phyloP scores from a whole-genome alignment of 2,797 vertebrate species.

The Lophotriccus pileatus region DNA sequence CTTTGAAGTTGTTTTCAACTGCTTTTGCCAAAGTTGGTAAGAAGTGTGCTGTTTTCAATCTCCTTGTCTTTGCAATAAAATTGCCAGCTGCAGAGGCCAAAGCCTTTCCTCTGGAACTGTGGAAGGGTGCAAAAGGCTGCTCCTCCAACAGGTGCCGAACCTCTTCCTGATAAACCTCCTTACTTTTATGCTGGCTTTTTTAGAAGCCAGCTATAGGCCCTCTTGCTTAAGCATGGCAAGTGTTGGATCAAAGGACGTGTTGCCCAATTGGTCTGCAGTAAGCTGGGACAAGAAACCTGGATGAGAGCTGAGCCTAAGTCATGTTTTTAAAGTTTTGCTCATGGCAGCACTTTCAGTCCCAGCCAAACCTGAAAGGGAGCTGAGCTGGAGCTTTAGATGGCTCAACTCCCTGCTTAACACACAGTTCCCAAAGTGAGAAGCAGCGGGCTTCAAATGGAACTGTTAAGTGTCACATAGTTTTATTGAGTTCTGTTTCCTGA shows the following conservation, averaged over 20 bases:
- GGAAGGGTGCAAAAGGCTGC: neutral
- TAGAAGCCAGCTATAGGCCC: neutral
- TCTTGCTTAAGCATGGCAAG: neutral
- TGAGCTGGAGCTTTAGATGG: neutral
- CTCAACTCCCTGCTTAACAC: neutral
- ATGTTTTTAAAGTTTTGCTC: neutral
- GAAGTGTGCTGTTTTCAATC: slow-evolving; percentile 7
- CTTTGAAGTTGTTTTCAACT: slow-evolving; percentile 49
- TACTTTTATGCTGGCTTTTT: neutral
- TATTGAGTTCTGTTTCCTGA: neutral
- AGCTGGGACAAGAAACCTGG: neutral
- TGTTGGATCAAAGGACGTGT: neutral
- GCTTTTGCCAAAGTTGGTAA: slow-evolving; percentile 32
- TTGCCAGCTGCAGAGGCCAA: neutral
- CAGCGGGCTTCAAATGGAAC: neutral
- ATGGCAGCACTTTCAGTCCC: neutral
- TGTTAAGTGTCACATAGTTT: neutral
- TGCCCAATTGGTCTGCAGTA: neutral
- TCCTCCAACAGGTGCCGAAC: neutral
- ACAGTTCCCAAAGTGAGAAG: neutral
- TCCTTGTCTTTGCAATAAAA: neutral
- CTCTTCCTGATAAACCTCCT: neutral
- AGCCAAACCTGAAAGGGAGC: neutral
- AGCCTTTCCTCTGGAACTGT: neutral
- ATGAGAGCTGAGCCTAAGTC: neutral